phyloP scores from a whole-genome alignment of 2,113 vertebrate species.

The Rhea pennata region DNA sequence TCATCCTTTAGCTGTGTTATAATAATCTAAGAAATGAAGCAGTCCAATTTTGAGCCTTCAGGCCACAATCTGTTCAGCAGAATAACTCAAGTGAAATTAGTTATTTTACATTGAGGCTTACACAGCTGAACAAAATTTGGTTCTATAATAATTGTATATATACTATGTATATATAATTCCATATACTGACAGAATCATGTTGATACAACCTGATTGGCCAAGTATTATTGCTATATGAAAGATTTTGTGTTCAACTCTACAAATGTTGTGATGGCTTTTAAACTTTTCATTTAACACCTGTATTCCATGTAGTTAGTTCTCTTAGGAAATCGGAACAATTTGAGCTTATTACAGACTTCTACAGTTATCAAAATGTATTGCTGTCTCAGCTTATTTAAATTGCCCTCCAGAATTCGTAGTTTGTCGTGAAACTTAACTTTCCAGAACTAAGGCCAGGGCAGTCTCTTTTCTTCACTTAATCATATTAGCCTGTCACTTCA shows the following conservation, averaged over 20 bases:
- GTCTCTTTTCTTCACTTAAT: not conserved
- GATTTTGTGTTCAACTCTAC: not conserved
- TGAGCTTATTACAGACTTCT: not conserved
- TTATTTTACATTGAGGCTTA: not conserved
- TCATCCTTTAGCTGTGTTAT: not conserved
- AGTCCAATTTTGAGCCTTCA: not conserved
- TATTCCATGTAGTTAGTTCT: not conserved
- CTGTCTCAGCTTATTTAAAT: not conserved
- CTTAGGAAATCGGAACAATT: not conserved
- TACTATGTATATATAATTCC: not conserved
- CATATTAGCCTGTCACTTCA: not conserved
- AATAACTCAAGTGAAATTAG: not conserved
- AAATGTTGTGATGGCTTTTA: not conserved
- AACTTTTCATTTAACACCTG: not conserved
- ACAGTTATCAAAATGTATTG: not conserved
- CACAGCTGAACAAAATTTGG: not conserved
- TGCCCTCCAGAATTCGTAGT: not conserved
- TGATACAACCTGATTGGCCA: not conserved
- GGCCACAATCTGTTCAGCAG: not conserved
- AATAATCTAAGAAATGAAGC: not conserved
- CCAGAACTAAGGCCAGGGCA: not conserved
- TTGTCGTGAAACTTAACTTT: not conserved
- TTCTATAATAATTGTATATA: not conserved
- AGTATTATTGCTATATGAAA: not conserved
- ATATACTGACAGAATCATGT: not conserved